These are phyloP conservation scores for Microcebus lehilahytsara DNA, from an alignment of 2,113 vertebrate genomes.

Conservation along the genomic window DNA sequence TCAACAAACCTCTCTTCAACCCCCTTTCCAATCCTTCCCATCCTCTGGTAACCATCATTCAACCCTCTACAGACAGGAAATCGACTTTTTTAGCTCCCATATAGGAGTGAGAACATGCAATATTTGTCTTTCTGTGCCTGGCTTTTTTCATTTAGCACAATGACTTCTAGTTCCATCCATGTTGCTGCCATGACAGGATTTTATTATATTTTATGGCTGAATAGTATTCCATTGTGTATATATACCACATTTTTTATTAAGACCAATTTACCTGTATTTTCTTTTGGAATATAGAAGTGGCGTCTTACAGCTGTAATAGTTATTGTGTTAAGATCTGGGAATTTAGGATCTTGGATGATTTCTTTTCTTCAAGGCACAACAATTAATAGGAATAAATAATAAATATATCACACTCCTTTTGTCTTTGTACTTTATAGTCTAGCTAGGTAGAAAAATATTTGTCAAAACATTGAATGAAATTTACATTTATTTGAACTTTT, in stretches of 20 bases:
- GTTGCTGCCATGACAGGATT: no score
- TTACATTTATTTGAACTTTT: background rate
- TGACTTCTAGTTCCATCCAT: no score
- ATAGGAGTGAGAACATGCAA: no score
- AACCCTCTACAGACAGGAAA: no score
- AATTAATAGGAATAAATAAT: background rate
- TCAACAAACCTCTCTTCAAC: no score
- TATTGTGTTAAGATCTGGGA: background rate
- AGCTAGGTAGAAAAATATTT: slow-evolving; percentile 9
- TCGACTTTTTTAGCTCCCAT: no score
- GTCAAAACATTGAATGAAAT: background rate
- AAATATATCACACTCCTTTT: background rate
- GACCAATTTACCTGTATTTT: background rate
- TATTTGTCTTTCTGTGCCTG: no score
- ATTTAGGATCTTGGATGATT: background rate
- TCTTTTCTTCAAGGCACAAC: background rate
- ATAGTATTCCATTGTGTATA: no score
- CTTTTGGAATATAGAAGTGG: background rate
- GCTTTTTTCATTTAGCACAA: no score
- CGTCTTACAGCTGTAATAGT: background rate
- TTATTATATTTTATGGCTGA: no score
- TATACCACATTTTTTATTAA: background rate
- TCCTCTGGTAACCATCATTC: no score
- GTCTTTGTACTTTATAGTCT: background rate
- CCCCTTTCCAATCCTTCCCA: no score